Base-by-base conservation (phyloP, 2,113 vertebrate genomes). In the Anoplopoma fimbria region DNA sequence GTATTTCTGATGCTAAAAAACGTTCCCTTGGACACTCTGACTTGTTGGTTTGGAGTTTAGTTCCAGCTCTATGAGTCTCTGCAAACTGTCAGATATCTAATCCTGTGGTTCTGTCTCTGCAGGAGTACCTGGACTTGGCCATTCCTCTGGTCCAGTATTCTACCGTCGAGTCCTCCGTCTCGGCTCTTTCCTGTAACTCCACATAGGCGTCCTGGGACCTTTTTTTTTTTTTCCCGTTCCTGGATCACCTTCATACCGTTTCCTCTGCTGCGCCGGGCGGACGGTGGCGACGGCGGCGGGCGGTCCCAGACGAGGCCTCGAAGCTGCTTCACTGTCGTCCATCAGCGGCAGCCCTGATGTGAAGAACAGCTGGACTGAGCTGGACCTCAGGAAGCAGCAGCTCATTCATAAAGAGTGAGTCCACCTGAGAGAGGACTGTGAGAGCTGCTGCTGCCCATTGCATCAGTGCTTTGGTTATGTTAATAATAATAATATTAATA, bases 51-150 rank as follows among this genome's bases (percentile, higher is more conserved):
- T 38, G 36, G 45, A 19, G 45, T 19, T 47, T 47, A 4, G 14
- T 45, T 15, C 9, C 40, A 45, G 40, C 13, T 3, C 9, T 45
- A 45, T 12, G 14, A 15, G 9, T 45, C 40, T 19, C 17, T 51
- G 23, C 42, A 4, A 14, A 47, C 45, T 23, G 21, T 9, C 15
- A 0, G n/a, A 47, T 17, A 19, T 47, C 15, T 64, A 8, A 73
- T 17, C 4, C 40, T 45, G 5, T 57, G 6, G 4, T 19, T 27
- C 14, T 25, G 33, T 73, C 42, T 79, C 61, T 47, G 17, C 93
- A 99, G 97, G 97, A 98, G 79, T 99, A 99, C 89, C 95, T 99
- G 92, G 97, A 99, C 89, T 95, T 98, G 38, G 95, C 96, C 4
- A 82, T 94, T 71, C 95, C 97, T 0, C 84, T 96, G 93, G 95